Base-by-base conservation (phyloP, 2,888 invertebrate genomes). In the Epirrhoe alternata region DNA sequence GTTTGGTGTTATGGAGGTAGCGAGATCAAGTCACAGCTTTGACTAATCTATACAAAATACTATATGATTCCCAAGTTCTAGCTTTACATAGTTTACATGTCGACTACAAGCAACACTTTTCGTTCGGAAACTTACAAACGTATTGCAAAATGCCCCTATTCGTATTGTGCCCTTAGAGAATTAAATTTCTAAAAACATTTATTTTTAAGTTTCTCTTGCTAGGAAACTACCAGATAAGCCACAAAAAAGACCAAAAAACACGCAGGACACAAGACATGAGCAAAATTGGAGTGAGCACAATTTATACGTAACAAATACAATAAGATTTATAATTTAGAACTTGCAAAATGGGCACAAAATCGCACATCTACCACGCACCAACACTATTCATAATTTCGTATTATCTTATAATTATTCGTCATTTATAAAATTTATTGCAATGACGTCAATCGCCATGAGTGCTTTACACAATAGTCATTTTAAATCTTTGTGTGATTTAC, bases 1-100 rank as follows among this genome's bases (percentile, higher is more conserved):
- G 8, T 42, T 42, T 66, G 68, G 71, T 69, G 68, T 66, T 69
- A 31, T 63, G 56, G 69, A 69, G 69, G 67, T 66, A 66, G 63
- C 51, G 66, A 42, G 12, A 10, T 42, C 12, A 42, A 42, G 38
- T 42, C 38, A 35, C 35, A 42, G 12, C 38, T 42, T 42, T 12
- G 3, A 42, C 38, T 42, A 42, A 42, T 42, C 38, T 42, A 42
- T 42, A 42, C 12, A 42, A 42, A 42, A 42, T 12, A 42, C 38
- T 42, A 42, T 42, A 12, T 1, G 38, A 42, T 12, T 42, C 12
- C 10, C 38, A 42, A 42, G 38, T 42, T 12, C 12, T 42, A 42
- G 12, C 12, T 12, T 12, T 42, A 42, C 10, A 12, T 12, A 38
- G 12, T 42, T 42, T 12, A 42, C 38, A 42, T n/a, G n/a, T n/a